A percentile compares a stretch with the other conserved stretches of the same genome.
These are phyloP conservation scores for Oegoconia quadripuncta DNA, from an alignment of 2,888 invertebrate genomes.

Conservation along the genomic window DNA sequence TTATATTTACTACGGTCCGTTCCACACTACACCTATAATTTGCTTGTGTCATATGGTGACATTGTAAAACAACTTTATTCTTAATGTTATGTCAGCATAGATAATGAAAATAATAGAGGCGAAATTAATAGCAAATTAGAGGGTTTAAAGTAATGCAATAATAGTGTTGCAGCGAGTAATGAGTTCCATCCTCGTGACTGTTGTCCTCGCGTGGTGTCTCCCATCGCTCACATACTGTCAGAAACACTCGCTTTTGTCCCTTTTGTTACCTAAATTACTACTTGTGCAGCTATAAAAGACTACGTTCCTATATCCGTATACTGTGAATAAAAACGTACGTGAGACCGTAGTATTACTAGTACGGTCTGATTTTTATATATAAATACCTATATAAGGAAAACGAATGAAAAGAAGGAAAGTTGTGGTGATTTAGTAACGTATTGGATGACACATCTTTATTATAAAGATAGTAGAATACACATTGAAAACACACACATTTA, in stretches of 20 bases:
- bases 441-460: too few relatives aligned
- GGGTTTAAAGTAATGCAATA: conserved; percentile 70
- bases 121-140: conserved; percentile 75
- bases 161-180: conserved; percentile 53
- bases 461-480: too few relatives aligned
- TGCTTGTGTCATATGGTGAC: conserved; percentile 58
- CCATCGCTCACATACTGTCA: conserved; percentile 3
- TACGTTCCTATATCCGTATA: conserved; percentile 13
- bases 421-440: too few relatives aligned
- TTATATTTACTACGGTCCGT: conserved; percentile 35
- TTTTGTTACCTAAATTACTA: conserved; percentile 34
- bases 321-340: conserved; percentile 15
- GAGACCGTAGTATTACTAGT: neutral
- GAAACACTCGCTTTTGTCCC: conserved; percentile 16
- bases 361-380: too few relatives aligned
- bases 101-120: conserved; percentile 74
- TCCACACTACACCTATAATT: conserved; percentile 64
- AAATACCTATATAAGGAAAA: too few relatives aligned
- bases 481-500: too few relatives aligned
- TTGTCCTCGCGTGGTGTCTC: conserved; percentile 18
- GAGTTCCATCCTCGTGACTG: conserved; percentile 51
- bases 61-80: conserved; percentile 66
- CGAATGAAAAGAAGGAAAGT: too few relatives aligned
- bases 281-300: conserved; percentile 9
- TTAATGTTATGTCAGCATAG: conserved; percentile 60